Percentiles rank a stretch among this genome's conserved stretches.
Conservation (phyloP, 2,113 vertebrate genomes). For the Sebastes schlegelii region DNA sequence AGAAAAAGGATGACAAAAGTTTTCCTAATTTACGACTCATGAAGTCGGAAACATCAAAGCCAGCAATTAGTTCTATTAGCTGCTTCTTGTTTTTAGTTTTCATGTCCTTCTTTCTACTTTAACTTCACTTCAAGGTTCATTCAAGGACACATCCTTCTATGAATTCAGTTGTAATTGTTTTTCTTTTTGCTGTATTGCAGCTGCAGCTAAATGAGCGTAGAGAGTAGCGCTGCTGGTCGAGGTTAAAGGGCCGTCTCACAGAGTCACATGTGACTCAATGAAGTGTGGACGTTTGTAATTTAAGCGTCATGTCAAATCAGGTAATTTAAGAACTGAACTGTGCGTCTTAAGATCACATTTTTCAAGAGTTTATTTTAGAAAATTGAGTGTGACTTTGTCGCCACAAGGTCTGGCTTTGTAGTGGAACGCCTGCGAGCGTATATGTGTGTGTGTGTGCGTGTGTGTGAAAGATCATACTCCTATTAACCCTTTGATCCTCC, state of each 20-base stretch:
- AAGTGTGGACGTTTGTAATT: background rate
- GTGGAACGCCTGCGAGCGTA: background rate
- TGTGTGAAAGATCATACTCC: conserved; percentile 9
- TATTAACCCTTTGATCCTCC: conserved; percentile 54
- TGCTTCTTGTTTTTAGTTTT: background rate
- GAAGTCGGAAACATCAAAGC: conserved; percentile 27
- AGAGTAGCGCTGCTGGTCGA: too few species aligned
- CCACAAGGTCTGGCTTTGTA: conserved; percentile 38
- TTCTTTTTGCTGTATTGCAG: too few species aligned
- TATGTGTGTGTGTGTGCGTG: background rate
- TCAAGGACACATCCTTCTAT: too few species aligned
- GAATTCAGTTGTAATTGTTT: too few species aligned
- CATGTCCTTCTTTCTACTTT: background rate
- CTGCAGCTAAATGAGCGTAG: too few species aligned
- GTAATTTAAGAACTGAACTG: background rate
- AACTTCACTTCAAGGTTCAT: too few species aligned
- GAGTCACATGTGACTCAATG: too few species aligned
- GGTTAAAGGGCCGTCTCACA: too few species aligned
- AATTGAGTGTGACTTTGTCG: conserved; percentile 15
- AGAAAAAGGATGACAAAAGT: background rate
- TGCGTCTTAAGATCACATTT: background rate
- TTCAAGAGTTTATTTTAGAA: conserved; percentile 36
- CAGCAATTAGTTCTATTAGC: background rate
- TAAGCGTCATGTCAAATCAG: conserved; percentile 28
- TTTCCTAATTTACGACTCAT: background rate